Conservation (phyloP, 2,888 invertebrate genomes). For the Scaptomyza flava region DNA sequence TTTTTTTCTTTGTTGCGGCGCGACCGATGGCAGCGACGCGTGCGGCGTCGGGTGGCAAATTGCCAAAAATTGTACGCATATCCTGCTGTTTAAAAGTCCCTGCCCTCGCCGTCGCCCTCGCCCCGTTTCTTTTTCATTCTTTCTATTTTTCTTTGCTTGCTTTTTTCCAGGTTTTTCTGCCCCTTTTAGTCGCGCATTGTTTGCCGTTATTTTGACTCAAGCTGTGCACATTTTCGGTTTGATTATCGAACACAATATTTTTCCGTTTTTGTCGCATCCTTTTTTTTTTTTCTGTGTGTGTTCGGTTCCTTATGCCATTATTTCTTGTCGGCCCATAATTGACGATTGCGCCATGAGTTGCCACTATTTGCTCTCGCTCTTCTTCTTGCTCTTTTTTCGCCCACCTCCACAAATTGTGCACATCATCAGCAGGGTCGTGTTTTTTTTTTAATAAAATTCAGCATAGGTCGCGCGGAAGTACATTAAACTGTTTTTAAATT, state of each 20-base stretch:
- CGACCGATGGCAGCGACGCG: conserved; percentile 41
- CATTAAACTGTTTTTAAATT: conserved; percentile 69
- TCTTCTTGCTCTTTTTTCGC: background rate
- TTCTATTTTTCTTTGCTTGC: conserved; percentile 4
- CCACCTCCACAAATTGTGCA: background rate
- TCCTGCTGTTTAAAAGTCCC: conserved; percentile 78
- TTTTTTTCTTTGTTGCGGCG: conserved; percentile 2
- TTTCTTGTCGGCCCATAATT: conserved; percentile 76
- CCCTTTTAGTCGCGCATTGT: conserved; percentile 48
- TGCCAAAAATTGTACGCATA: conserved; percentile 80
- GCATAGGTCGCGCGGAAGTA: conserved; percentile 49
- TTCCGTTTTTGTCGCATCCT: conserved; percentile 66
- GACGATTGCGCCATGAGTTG: conserved; percentile 78
- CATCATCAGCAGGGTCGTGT: conserved; percentile 38
- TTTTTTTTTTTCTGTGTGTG: conserved; percentile 11
- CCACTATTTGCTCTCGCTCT: conserved; percentile 58
- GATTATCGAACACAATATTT: conserved; percentile 80
- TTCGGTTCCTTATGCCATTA: conserved; percentile 41
- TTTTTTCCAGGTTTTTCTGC: conserved; percentile 60
- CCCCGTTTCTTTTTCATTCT: background rate
- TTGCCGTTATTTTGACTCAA: conserved; percentile 72
- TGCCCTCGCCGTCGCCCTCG: conserved; percentile 1
- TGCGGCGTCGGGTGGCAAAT: conserved; percentile 77
- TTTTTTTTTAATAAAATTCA: conserved; percentile 51
- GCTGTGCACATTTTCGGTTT: conserved; percentile 80